A percentile compares a stretch with the other conserved stretches of the same genome.
Evolutionary conservation across 2,797 vertebrate genomes (phyloP).

Genomic region (Remorina albescens): DNA sequence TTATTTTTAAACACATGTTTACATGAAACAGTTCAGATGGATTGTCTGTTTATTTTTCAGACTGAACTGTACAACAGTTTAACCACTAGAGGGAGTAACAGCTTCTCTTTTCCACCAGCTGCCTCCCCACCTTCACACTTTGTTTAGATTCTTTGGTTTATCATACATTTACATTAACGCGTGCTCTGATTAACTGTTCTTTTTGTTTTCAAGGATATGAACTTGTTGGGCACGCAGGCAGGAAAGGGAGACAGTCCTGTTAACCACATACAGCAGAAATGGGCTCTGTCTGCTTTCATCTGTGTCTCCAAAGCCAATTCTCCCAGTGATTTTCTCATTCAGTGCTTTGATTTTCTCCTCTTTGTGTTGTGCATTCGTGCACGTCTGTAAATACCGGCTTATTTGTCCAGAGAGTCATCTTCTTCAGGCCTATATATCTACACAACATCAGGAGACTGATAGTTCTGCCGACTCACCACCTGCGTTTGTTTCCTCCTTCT

Average conservation of each 20-base stretch:
- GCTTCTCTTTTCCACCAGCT: slow-evolving; percentile 21
- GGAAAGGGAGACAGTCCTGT: background rate
- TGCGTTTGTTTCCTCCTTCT: background rate
- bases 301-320: background rate
- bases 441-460: slow-evolving; percentile 31
- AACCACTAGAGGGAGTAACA: slow-evolving; percentile 68
- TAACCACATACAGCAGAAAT: background rate
- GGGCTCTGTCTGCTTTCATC: slow-evolving; percentile 14
- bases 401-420: slow-evolving; percentile 31
- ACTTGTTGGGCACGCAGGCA: slow-evolving; percentile 7
- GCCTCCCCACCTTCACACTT: background rate
- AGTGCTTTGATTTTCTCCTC: background rate
- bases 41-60: too few species aligned
- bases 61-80: background rate
- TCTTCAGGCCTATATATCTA: slow-evolving; percentile 16
- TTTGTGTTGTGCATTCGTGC: background rate
- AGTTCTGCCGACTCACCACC: slow-evolving; percentile 38
- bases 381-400: slow-evolving; percentile 33
- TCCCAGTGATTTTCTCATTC: background rate
- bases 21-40: too few species aligned
- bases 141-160: background rate
- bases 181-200: too few species aligned
- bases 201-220: background rate
- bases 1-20: too few species aligned
- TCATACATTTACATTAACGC: too few species aligned